These are phyloP conservation scores for Tenualosa thibaudeaui DNA, from an alignment of 2,797 vertebrate species.

Conservation along the genomic window DNA sequence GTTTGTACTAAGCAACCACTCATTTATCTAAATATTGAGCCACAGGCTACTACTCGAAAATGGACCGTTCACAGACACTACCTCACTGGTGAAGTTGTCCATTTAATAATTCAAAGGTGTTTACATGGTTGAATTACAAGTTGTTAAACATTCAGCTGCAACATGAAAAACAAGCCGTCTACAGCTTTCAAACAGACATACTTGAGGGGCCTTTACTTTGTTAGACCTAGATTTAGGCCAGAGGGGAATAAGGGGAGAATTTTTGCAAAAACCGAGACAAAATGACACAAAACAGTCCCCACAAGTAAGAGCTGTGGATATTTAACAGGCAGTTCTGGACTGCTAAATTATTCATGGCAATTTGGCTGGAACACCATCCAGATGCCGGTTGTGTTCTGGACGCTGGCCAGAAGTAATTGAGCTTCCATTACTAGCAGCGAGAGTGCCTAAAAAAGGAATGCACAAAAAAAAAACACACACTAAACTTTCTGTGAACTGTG, in stretches of 20 bases:
- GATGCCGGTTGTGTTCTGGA: constrained; percentile 38
- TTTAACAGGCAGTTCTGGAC: constrained; percentile 39
- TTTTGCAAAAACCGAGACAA: constrained; percentile 34
- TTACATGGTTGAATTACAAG: constrained; percentile 19
- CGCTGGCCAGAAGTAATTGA: constrained; percentile 27
- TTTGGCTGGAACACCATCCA: constrained; percentile 45
- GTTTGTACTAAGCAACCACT: not conserved
- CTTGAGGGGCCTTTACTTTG: not conserved
- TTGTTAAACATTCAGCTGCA: constrained; percentile 10
- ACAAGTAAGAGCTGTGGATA: constrained; percentile 38
- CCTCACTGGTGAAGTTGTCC: not conserved
- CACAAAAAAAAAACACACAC: constrained; percentile 7
- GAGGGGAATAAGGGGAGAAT: not conserved
- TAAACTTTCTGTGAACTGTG: constrained; percentile 26
- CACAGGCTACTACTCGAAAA: not conserved
- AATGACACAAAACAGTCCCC: constrained; percentile 39
- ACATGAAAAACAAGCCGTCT: not conserved
- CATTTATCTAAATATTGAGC: constrained; percentile 35
- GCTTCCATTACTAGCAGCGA: constrained; percentile 13
- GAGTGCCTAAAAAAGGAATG: not conserved
- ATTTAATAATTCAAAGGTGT: not conserved
- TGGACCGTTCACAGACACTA: not conserved
- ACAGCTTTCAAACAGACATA: not conserved
- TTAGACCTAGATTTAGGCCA: not conserved
- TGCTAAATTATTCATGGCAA: constrained; percentile 41